Base-by-base conservation (phyloP, 2,888 invertebrate species). In the Drosophila multiciliata region DNA sequence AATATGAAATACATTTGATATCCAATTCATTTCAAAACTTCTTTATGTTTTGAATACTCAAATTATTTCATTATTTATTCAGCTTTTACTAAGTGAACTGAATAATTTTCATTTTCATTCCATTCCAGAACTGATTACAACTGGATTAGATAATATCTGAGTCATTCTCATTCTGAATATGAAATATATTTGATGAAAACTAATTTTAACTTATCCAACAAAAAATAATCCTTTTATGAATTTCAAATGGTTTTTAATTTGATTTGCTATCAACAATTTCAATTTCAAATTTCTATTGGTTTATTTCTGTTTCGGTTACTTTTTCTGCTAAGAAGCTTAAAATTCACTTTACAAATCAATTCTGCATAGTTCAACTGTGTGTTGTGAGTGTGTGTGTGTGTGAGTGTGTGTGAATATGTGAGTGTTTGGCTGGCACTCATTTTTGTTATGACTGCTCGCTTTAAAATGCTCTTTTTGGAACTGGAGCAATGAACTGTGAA, bases 401-500 rank as follows among this genome's bases (percentile, higher is more conserved):
- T 36, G 35, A 15, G 33, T 38, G 8, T 42, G 42, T 9, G 45
- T 23, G 48, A 48, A 45, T 45, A 20, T 11, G 45, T 23, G 48
- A 49, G 17, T 49, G 26, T 23, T 53, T 54, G 53, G 2, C 3
- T 52, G 29, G 29, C 20, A 57, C 23, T 26, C 20, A 38, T 33
- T 32, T 65, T 52, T 74, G 65, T 78, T 78, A 74, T 70, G 70
- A 78, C 62, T 68, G 57, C 50, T 76, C 55, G 55, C 53, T 69
- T 61, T 23, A 7, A 48, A 50, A 40, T 61, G 60, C 54, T 58
- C 23, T 60, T 66, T 73, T 67, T 32, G 38, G 50, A 83, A 86
- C 52, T 88, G 54, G 84, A 80, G 81, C 84, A 84, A 83, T 77
- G 84, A 88, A 88, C 84, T 84, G 45, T 15, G 53, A 45, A 20